Evolutionary conservation across 2,797 vertebrate species (phyloP).

Genomic region (Hipposideros larvatus): DNA sequence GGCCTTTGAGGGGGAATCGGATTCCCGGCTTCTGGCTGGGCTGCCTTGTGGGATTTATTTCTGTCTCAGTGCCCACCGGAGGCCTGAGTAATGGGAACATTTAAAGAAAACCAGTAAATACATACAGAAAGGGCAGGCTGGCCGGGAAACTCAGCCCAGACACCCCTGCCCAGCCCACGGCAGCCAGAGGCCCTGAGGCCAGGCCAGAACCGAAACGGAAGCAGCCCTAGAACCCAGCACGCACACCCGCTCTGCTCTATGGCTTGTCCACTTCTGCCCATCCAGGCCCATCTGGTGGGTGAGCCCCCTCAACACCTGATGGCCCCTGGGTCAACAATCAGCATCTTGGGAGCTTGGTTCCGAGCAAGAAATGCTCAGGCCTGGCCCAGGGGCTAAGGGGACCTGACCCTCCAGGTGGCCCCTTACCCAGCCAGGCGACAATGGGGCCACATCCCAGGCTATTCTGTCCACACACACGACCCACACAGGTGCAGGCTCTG

Average conservation of each 20-base stretch:
- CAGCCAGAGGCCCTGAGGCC: not conserved
- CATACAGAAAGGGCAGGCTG: slow-evolving; percentile 66
- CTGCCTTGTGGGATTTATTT: slow-evolving; percentile 80
- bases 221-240: not conserved
- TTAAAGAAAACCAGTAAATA: slow-evolving; percentile 82
- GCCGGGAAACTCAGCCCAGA: slow-evolving; percentile 59
- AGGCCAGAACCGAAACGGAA: not conserved
- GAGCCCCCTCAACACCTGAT: not conserved
- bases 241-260: fast-evolving
- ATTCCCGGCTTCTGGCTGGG: slow-evolving; percentile 75
- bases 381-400: not conserved
- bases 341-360: not conserved
- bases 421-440: not conserved
- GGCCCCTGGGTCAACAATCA: not conserved
- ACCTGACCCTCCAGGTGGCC: not conserved
- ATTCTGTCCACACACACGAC: not conserved
- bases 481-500: not conserved
- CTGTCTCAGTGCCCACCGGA: slow-evolving; percentile 76
- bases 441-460: not conserved
- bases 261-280: not conserved
- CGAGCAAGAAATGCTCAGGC: not conserved
- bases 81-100: slow-evolving; percentile 84
- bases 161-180: not conserved
- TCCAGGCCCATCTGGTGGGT: not conserved
- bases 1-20: slow-evolving; percentile 70